Conservation (phyloP, 2,888 invertebrate genomes). For the Latrodectus hesperus region DNA sequence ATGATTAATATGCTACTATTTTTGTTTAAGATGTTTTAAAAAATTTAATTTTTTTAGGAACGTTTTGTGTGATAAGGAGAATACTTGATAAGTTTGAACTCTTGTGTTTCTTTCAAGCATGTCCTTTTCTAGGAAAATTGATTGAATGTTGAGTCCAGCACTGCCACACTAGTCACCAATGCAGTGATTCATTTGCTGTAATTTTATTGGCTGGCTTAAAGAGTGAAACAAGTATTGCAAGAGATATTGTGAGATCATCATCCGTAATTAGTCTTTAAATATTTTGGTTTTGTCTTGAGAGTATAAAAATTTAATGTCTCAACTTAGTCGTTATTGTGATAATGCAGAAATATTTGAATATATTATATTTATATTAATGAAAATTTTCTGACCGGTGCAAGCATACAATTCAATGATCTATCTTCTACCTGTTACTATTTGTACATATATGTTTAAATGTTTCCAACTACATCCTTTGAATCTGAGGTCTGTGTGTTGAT, state of each 20-base stretch:
- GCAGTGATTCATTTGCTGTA: conserved; percentile 53
- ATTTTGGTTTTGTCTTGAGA: conserved; percentile 20
- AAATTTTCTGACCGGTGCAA: neutral
- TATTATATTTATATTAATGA: neutral
- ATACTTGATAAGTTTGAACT: conserved; percentile 53
- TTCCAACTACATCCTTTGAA: neutral
- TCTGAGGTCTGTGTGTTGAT: neutral
- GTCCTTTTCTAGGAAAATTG: conserved; percentile 13
- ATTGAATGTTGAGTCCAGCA: conserved; percentile 49
- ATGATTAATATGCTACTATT: too few relatives aligned
- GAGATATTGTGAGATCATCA: conserved; percentile 65
- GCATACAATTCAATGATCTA: neutral
- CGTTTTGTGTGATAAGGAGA: conserved; percentile 60
- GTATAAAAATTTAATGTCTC: neutral
- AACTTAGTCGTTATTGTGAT: neutral
- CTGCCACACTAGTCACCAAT: conserved; percentile 63
- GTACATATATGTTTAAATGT: neutral
- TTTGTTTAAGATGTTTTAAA: too few relatives aligned
- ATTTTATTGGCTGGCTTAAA: conserved; percentile 49
- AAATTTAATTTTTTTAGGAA: conserved; percentile 12
- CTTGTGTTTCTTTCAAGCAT: conserved; percentile 40
- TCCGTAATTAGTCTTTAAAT: conserved; percentile 39
- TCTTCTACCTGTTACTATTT: neutral
- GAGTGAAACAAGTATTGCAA: conserved; percentile 20
- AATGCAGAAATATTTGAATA: neutral